These are phyloP conservation scores for Pteromalus puparum DNA, from an alignment of 1,140 invertebrate genomes.

Conservation along the genomic window DNA sequence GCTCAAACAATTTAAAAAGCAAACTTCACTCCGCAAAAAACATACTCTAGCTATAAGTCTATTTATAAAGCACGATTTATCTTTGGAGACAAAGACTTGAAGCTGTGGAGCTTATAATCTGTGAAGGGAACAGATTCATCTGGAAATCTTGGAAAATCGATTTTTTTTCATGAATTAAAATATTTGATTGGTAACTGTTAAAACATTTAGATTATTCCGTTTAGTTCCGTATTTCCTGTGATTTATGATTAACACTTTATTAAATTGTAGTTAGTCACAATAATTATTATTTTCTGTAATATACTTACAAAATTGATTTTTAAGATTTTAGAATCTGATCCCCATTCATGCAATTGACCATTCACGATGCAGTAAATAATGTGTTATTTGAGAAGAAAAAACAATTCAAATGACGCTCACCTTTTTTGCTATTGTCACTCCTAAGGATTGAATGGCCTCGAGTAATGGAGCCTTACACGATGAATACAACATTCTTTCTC, in stretches of 20 bases:
- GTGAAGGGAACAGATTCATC: conserved; percentile 39
- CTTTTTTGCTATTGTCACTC: conserved; percentile 88
- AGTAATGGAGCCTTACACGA: conserved; percentile 94
- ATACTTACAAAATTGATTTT: conserved; percentile 30
- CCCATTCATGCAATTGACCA: conserved; percentile 30
- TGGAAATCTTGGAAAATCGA: conserved; percentile 43
- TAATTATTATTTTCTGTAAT: not conserved
- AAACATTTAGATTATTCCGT: conserved; percentile 17
- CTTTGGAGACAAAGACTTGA: conserved; percentile 21
- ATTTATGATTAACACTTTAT: not conserved
- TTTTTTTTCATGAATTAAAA: conserved; percentile 37
- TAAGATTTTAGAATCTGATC: conserved; percentile 44
- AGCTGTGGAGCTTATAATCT: conserved; percentile 23
- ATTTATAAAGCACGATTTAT: not conserved
- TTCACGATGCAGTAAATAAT: conserved; percentile 29
- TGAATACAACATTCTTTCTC: conserved; percentile 98
- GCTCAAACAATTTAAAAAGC: conserved; percentile 1
- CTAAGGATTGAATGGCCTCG: conserved; percentile 85
- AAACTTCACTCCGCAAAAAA: conserved; percentile 10
- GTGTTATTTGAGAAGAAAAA: conserved; percentile 5
- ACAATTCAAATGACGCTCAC: conserved; percentile 75
- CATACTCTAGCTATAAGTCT: not conserved
- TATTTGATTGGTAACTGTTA: conserved; percentile 20
- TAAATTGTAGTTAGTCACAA: not conserved
- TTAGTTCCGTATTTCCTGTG: not conserved